These are phyloP conservation scores for Micromussa lordhowensis DNA, from an alignment of 92 coral and sea anemone species.

Conservation along the genomic window DNA sequence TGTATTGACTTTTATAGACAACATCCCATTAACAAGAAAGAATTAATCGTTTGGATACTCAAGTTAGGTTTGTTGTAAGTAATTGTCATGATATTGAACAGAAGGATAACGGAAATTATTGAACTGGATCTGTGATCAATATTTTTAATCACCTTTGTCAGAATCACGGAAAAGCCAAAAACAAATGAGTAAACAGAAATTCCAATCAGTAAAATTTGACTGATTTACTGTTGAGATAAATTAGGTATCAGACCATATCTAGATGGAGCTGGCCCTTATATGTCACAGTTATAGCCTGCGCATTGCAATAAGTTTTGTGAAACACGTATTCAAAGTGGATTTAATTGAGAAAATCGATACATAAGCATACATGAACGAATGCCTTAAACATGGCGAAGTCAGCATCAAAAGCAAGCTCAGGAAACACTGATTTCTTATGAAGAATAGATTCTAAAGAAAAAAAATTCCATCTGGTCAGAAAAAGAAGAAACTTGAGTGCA, in stretches of 20 bases:
- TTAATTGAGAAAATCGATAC: background rate
- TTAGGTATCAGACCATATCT: background rate
- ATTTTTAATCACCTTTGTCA: background rate
- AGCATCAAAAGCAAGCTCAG: background rate
- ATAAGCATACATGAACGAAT: background rate
- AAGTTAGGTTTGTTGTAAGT: background rate
- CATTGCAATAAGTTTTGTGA: background rate
- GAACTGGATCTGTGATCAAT: background rate
- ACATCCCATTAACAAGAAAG: no score
- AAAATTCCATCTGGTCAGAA: background rate
- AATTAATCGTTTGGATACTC: background rate
- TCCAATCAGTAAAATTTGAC: background rate
- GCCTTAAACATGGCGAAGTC: background rate
- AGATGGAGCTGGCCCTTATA: background rate
- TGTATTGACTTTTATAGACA: background rate
- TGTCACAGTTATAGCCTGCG: background rate
- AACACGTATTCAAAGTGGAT: background rate
- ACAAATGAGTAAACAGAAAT: background rate
- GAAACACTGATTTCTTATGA: background rate
- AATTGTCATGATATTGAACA: background rate
- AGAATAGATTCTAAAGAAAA: background rate
- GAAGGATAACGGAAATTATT: background rate
- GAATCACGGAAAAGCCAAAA: background rate
- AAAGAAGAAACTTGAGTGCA: background rate
- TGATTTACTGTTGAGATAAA: background rate